Percentiles rank a stretch among this genome's conserved stretches.
Conservation (phyloP, 1,140 invertebrate genomes). For the Saxidomus purpurata region DNA sequence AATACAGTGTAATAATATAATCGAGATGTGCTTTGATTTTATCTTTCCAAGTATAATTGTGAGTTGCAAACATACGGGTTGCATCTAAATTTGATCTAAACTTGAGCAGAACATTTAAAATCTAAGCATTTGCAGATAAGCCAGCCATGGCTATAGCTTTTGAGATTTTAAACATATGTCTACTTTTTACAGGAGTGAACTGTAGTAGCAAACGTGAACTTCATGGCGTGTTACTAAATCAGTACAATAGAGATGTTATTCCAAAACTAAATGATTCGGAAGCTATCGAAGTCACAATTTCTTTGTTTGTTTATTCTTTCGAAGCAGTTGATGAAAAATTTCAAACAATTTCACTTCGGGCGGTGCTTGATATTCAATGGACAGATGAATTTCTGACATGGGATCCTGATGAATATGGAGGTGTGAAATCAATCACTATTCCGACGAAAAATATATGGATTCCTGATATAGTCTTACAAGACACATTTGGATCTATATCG, state of each 20-base stretch:
- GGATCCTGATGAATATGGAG: background rate
- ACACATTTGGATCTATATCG: background rate
- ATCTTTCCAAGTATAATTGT: too few relatives aligned
- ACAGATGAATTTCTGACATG: constrained; percentile 34
- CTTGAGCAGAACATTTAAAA: too few relatives aligned
- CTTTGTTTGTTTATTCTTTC: constrained; percentile 21
- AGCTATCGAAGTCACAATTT: background rate
- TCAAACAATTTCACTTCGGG: background rate
- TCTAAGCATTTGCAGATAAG: too few relatives aligned
- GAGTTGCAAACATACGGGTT: too few relatives aligned
- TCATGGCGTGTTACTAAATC: background rate
- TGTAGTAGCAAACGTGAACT: background rate
- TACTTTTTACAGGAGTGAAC: too few relatives aligned
- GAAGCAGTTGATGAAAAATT: constrained; percentile 20
- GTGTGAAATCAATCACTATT: background rate
- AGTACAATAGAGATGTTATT: constrained; percentile 15
- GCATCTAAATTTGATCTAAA: too few relatives aligned
- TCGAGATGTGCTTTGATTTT: too few relatives aligned
- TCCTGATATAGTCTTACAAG: constrained; percentile 22
- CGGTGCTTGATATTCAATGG: constrained; percentile 23
- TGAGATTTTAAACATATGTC: too few relatives aligned
- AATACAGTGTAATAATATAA: too few relatives aligned
- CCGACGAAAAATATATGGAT: constrained; percentile 17
- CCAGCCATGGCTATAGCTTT: too few relatives aligned
- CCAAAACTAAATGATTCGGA: background rate